Evolutionary conservation across 2,888 invertebrate genomes (phyloP).

Genomic region (Phengaris arion): DNA sequence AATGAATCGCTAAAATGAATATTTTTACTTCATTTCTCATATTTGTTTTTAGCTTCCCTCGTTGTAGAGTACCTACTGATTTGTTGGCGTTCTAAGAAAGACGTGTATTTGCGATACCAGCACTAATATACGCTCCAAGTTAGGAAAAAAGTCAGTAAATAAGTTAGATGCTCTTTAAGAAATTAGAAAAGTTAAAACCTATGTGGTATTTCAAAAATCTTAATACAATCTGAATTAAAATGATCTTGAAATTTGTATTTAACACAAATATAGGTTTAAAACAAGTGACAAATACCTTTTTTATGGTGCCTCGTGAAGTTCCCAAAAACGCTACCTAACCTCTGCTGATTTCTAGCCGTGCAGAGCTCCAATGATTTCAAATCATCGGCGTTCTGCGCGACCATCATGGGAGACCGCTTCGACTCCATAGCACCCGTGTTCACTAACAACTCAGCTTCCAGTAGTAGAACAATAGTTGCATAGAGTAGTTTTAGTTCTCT

Average conservation of each 20-base stretch:
- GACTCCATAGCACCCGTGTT: conserved; percentile 72
- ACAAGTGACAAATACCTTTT: conserved; percentile 53
- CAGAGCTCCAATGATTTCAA: conserved; percentile 68
- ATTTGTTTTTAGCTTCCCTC: conserved; percentile 5
- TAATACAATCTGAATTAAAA: too few species aligned
- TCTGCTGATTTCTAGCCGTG: conserved; percentile 67
- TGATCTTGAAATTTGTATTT: too few species aligned
- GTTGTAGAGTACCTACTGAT: neutral
- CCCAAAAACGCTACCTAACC: conserved; percentile 71
- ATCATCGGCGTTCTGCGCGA: conserved; percentile 67
- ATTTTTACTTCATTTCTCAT: conserved; percentile 15
- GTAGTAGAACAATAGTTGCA: conserved; percentile 66
- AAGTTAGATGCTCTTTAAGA: neutral
- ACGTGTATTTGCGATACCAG: neutral
- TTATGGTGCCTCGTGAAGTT: conserved; percentile 74
- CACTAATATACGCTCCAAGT: neutral
- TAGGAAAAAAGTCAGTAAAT: neutral
- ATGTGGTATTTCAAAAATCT: too few species aligned
- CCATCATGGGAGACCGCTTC: conserved; percentile 66
- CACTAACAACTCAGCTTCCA: conserved; percentile 67
- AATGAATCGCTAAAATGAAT: conserved; percentile 15
- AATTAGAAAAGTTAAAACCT: neutral
- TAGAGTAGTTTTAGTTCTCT: conserved; percentile 74
- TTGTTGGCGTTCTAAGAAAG: neutral
- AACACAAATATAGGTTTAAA: too few species aligned